phyloP scores from a whole-genome alignment of 2,797 vertebrate genomes.

The Parauchenoglanis ngamensis region DNA sequence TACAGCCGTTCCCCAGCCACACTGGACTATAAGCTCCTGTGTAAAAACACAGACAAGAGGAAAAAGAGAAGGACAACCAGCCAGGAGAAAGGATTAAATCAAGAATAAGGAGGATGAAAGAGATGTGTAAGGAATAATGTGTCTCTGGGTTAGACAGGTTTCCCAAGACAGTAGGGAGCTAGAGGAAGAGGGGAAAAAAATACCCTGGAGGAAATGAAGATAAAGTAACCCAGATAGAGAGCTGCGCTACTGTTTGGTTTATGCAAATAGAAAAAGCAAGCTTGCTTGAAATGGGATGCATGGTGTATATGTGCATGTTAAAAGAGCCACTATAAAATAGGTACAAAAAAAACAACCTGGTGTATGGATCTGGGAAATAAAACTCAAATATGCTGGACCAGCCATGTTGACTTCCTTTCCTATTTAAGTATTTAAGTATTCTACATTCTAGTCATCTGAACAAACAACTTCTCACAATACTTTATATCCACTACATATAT shows the following conservation, averaged over 20 bases:
- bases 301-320: neutral
- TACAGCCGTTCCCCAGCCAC: constrained; percentile 34
- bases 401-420: neutral
- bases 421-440: neutral
- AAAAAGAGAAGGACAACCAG: constrained; percentile 12
- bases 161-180: neutral
- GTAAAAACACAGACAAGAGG: constrained; percentile 14
- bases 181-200: neutral
- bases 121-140: constrained; percentile 1
- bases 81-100: neutral
- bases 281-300: neutral
- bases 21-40: neutral
- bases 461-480: neutral
- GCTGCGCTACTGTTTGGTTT: neutral
- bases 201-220: constrained; percentile 8
- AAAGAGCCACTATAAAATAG: neutral
- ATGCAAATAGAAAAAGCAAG: constrained; percentile 14
- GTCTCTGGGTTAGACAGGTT: neutral
- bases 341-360: neutral
- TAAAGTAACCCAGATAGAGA: neutral
- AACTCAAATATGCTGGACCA: neutral
- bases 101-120: constrained; percentile 5
- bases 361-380: neutral
- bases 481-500: neutral
- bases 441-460: neutral